These are phyloP conservation scores for Xanthia togata DNA, from an alignment of 2,888 invertebrate species.

Conservation along the genomic window DNA sequence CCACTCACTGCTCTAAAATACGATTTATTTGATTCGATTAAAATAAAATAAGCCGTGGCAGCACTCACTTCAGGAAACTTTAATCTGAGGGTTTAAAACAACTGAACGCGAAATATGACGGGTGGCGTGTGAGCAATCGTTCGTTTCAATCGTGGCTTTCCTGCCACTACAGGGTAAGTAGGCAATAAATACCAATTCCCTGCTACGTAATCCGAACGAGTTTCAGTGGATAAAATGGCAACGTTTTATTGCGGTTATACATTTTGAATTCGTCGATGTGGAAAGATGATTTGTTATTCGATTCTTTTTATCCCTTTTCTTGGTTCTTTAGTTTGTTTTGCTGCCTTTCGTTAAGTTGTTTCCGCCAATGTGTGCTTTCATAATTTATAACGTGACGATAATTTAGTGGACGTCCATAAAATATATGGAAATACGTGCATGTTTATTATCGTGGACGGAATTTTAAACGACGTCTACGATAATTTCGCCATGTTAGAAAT, in stretches of 20 bases:
- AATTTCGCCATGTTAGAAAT: too few relatives aligned
- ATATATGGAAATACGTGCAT: too few relatives aligned
- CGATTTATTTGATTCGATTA: too few relatives aligned
- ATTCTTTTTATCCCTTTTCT: slow-evolving; percentile 25
- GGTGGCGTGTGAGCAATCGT: slow-evolving; percentile 63
- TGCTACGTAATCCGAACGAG: slow-evolving; percentile 54
- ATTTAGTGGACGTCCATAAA: too few relatives aligned
- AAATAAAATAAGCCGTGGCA: not conserved
- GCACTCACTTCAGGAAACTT: slow-evolving; percentile 5
- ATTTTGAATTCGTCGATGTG: slow-evolving; percentile 56
- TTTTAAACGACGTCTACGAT: too few relatives aligned
- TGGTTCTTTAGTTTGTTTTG: slow-evolving; percentile 17
- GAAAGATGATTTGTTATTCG: slow-evolving; percentile 54
- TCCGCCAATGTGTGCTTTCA: not conserved
- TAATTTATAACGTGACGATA: too few relatives aligned
- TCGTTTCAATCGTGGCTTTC: slow-evolving; percentile 54
- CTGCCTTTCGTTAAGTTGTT: not conserved
- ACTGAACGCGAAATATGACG: slow-evolving; percentile 45
- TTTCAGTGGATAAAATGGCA: slow-evolving; percentile 55
- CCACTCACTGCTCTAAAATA: too few relatives aligned
- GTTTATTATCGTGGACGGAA: too few relatives aligned
- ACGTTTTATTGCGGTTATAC: slow-evolving; percentile 54
- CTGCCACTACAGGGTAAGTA: slow-evolving; percentile 52
- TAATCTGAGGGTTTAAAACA: slow-evolving; percentile 42
- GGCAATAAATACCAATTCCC: slow-evolving; percentile 62